These are phyloP conservation scores for Gymnocypris eckloni DNA, from an alignment of 2,797 vertebrate genomes.

Conservation along the genomic window DNA sequence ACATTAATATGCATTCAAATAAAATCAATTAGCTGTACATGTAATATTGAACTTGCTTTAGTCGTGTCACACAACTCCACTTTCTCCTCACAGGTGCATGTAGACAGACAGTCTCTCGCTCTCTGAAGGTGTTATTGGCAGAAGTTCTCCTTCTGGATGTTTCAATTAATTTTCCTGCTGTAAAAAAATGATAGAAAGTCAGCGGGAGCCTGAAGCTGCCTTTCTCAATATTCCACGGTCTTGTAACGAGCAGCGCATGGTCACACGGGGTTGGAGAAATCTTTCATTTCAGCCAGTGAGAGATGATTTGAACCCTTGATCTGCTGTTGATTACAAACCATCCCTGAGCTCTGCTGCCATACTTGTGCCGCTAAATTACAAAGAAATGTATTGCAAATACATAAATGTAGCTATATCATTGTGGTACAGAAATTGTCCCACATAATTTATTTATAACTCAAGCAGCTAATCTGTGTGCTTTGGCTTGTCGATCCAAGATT, in stretches of 20 bases:
- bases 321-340: slow-evolving; percentile 41
- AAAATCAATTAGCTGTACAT: background rate
- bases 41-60: background rate
- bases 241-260: slow-evolving; percentile 29
- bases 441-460: background rate
- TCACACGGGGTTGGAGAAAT: background rate
- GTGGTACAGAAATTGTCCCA: background rate
- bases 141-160: slow-evolving; percentile 15
- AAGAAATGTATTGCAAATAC: background rate
- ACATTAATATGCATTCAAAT: background rate
- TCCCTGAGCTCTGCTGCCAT: background rate
- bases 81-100: background rate
- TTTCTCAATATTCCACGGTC: slow-evolving; percentile 19
- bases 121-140: slow-evolving; percentile 7
- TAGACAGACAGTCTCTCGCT: background rate
- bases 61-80: background rate
- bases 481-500: background rate
- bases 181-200: slow-evolving; percentile 39
- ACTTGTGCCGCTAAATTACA: background rate
- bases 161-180: slow-evolving; percentile 43
- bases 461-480: background rate
- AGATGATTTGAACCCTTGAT: slow-evolving; percentile 27
- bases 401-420: background rate
- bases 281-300: slow-evolving; percentile 25
- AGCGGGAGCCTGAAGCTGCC: slow-evolving; percentile 13